Evolutionary conservation across 2,797 vertebrate species (phyloP).

Genomic region (Xiphophorus birchmanni): DNA sequence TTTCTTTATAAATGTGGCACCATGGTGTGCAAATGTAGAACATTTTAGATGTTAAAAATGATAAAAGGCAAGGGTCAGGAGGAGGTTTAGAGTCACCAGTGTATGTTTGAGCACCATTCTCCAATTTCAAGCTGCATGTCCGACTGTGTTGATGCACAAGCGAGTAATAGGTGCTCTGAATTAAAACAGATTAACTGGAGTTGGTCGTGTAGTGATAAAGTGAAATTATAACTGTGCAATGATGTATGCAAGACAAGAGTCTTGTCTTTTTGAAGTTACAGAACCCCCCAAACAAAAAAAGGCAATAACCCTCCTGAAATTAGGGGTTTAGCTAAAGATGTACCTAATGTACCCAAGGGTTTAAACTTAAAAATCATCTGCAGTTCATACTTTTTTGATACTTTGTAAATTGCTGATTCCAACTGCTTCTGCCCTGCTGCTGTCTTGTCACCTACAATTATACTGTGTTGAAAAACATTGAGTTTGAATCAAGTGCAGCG

Average conservation of each 20-base stretch:
- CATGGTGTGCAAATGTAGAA: slow-evolving; percentile 34
- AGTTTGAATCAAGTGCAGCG: not conserved
- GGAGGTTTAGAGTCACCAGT: not conserved
- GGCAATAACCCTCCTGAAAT: slow-evolving; percentile 22
- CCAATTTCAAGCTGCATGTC: slow-evolving; percentile 16
- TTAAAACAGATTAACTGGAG: slow-evolving; percentile 7
- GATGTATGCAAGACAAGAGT: not conserved
- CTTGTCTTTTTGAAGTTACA: slow-evolving; percentile 10
- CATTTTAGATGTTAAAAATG: slow-evolving; percentile 33
- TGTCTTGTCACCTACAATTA: not conserved
- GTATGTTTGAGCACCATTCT: slow-evolving; percentile 16
- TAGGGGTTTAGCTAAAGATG: slow-evolving; percentile 3
- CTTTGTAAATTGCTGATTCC: slow-evolving; percentile 27
- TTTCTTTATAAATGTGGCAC: slow-evolving; percentile 24
- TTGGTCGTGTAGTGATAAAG: slow-evolving; percentile 11
- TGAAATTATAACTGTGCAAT: slow-evolving; percentile 19
- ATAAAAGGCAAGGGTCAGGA: not conserved
- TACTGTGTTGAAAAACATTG: not conserved
- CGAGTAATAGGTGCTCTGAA: not conserved
- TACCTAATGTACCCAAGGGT: not conserved
- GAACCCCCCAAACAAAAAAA: slow-evolving; percentile 6
- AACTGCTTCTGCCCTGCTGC: slow-evolving; percentile 26
- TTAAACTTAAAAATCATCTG: slow-evolving; percentile 13
- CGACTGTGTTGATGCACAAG: not conserved
- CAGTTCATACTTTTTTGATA: slow-evolving; percentile 10